Evolutionary conservation across 1,140 invertebrate species (phyloP), one percentile per base, ranked within the genome.

Genomic region (Zaprionus ghesquierei): DNA sequence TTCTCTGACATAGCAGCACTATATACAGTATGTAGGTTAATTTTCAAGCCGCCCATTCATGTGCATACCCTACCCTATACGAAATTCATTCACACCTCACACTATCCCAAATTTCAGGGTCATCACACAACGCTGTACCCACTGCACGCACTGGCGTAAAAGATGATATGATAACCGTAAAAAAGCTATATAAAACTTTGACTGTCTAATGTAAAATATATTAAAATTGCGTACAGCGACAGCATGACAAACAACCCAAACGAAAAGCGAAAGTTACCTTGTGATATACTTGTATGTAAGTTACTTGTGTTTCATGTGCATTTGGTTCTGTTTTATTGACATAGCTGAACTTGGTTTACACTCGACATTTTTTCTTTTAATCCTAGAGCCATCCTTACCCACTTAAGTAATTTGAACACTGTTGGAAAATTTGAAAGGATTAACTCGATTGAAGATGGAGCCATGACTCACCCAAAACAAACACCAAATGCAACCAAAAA

Each of bases 201-300:
- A n/a, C n/a, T 63, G 10, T 35, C n/a, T 63, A 63, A 63, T 63
- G 15, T 41, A 63, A 22, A 44, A 44, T 20, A 46, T 51, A 63
- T 63, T 18, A 31, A 38, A 65, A 55, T 46, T 12, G 49, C 41
- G 69, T 60, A 72, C 70, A 51, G 54, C 31, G 23, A 29, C 61
- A 33, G 58, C 70, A 73, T 73, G 41, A 41, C 20, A 69, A 73
- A 73, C 44, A 33, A 55, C 22, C 27, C 15, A 38, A 2, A 15
- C 58, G 23, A 41, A 66, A 44, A 60, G 64, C 64, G 64, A 73
- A 73, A 73, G 64, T 73, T 53, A 20, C 27, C 18, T 12, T 12
- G 20, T 13, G 12, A 23, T 58, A 44, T 10, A n/a, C n/a, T 22
- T 55, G n/a, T 29, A n/a, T n/a, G n/a, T n/a, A n/a, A n/a, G n/a